Evolutionary conservation across 2,888 invertebrate genomes (phyloP).

Genomic region (Cephus runcator): DNA sequence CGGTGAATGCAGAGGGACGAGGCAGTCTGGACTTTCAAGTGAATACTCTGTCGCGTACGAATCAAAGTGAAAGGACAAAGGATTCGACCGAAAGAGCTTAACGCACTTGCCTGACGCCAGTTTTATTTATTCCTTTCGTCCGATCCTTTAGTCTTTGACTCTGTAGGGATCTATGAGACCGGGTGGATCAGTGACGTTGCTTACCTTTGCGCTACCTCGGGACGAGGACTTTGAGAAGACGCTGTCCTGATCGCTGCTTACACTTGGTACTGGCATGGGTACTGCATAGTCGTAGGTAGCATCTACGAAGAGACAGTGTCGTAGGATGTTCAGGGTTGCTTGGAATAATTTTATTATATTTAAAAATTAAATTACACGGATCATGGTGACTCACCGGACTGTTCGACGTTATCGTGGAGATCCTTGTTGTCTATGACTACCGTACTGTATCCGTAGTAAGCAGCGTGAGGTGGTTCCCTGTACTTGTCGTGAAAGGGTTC

Average conservation of each 20-base stretch:
- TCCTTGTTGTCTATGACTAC: slow-evolving; percentile 65
- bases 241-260: slow-evolving; percentile 63
- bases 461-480: slow-evolving; percentile 60
- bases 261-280: slow-evolving; percentile 62
- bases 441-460: slow-evolving; percentile 64
- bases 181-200: not conserved
- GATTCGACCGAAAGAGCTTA: not conserved
- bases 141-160: not conserved
- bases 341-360: not conserved
- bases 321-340: not conserved
- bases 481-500: slow-evolving; percentile 64
- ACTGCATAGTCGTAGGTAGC: slow-evolving; percentile 64
- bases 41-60: not conserved
- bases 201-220: slow-evolving; percentile 63
- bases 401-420: slow-evolving; percentile 63
- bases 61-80: not conserved
- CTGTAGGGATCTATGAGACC: not conserved
- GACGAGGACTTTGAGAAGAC: slow-evolving; percentile 63
- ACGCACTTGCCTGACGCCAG: not conserved
- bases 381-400: slow-evolving; percentile 52
- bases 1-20: not conserved
- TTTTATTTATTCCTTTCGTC: too few relatives aligned
- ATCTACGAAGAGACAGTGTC: slow-evolving; percentile 42
- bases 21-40: not conserved
- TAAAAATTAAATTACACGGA: not conserved